phyloP scores from a whole-genome alignment of 2,113 vertebrate genomes.

The Micromys minutus region DNA sequence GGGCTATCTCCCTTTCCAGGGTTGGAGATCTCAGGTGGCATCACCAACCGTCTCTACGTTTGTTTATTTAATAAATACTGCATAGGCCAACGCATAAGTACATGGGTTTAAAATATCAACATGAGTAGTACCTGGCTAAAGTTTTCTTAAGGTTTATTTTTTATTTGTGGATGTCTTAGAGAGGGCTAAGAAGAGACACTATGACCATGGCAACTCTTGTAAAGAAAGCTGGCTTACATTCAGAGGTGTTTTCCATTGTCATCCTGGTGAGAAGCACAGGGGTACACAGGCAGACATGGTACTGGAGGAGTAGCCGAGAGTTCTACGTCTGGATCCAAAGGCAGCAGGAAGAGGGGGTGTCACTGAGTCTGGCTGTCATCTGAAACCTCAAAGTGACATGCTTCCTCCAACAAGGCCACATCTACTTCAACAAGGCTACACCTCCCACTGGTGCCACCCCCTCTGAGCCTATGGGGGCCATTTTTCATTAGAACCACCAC shows the following conservation, averaged over 20 bases:
- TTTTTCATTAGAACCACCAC: neutral
- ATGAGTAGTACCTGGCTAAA: neutral
- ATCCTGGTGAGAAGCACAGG: neutral
- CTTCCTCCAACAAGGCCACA: neutral
- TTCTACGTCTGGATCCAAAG: neutral
- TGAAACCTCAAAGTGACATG: neutral
- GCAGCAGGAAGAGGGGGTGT: neutral
- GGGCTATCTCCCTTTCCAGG: neutral
- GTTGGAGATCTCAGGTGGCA: neutral
- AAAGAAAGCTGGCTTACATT: neutral
- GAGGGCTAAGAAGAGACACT: neutral
- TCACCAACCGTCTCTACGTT: neutral
- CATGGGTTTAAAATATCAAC: neutral
- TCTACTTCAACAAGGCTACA: neutral
- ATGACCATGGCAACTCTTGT: neutral
- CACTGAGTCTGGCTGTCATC: neutral
- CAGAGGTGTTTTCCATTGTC: neutral
- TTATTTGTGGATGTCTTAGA: neutral
- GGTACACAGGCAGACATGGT: neutral
- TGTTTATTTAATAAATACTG: neutral
- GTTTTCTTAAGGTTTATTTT: neutral
- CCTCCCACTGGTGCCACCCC: neutral
- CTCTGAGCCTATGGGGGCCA: neutral
- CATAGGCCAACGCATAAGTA: neutral
- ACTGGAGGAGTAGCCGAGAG: neutral